These are phyloP conservation scores for Dermolepida albohirtum DNA, from an alignment of 2,888 invertebrate species.

Conservation along the genomic window DNA sequence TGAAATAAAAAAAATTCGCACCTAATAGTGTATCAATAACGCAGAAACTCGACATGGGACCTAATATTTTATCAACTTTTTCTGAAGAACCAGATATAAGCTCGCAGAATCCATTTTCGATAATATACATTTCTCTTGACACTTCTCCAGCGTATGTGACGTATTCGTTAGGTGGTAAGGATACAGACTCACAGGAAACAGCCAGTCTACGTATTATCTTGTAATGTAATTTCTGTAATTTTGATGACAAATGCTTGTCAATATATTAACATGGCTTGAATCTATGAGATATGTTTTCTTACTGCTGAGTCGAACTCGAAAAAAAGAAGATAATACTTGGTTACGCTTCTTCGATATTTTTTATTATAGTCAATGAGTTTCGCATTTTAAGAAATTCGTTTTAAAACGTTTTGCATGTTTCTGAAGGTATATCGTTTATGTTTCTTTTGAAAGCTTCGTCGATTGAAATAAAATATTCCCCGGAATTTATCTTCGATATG, in stretches of 20 bases:
- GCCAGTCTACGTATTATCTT: conserved; percentile 43
- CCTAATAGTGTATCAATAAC: conserved; percentile 49
- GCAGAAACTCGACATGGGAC: conserved; percentile 46
- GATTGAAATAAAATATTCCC: too few species aligned
- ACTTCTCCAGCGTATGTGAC: conserved; percentile 51
- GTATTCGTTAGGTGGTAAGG: conserved; percentile 48
- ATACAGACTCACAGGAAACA: conserved; percentile 43
- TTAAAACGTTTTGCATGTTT: too few species aligned
- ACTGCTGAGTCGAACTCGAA: too few species aligned
- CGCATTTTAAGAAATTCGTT: too few species aligned
- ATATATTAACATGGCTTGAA: too few species aligned
- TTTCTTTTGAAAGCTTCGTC: too few species aligned
- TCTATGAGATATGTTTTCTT: too few species aligned
- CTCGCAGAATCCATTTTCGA: conserved; percentile 52
- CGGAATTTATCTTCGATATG: too few species aligned
- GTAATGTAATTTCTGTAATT: conserved; percentile 32
- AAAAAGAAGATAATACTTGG: too few species aligned
- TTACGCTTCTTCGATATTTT: too few species aligned
- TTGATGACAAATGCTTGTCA: not conserved
- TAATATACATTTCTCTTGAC: conserved; percentile 49
- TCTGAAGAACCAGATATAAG: conserved; percentile 48
- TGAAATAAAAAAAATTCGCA: conserved; percentile 6
- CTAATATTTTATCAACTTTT: conserved; percentile 47
- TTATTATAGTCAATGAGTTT: too few species aligned
- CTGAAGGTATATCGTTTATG: too few species aligned